Evolutionary conservation across 2,888 invertebrate species (phyloP).

Genomic region (Dryomyza anilis): DNA sequence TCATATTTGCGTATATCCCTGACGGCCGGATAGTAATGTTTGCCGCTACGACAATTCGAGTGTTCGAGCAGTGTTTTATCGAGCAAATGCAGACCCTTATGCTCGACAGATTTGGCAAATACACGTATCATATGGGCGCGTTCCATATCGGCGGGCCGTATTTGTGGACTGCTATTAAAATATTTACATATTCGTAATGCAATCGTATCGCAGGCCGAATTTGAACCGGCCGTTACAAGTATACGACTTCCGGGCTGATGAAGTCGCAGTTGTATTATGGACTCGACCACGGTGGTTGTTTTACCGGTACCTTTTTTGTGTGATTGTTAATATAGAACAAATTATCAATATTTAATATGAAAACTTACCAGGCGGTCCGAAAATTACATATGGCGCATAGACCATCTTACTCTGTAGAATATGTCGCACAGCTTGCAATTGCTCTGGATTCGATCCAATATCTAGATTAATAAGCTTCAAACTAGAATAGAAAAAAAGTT

Average conservation of each 20-base stretch:
- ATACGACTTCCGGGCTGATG: conserved; percentile 61
- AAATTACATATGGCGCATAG: conserved; percentile 80
- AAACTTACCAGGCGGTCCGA: conserved; percentile 88
- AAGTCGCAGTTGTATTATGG: conserved; percentile 68
- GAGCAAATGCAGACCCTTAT: conserved; percentile 46
- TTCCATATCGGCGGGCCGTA: conserved; percentile 36
- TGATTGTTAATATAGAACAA: neutral
- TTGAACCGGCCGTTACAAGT: conserved; percentile 73
- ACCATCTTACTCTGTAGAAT: conserved; percentile 69
- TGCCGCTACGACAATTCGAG: conserved; percentile 54
- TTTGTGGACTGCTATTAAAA: conserved; percentile 37
- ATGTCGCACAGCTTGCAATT: conserved; percentile 70
- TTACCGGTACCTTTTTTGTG: conserved; percentile 70
- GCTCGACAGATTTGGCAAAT: conserved; percentile 55
- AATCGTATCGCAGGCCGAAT: conserved; percentile 74
- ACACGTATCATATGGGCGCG: conserved; percentile 58
- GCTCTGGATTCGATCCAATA: conserved; percentile 66
- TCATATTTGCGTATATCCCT: conserved; percentile 57
- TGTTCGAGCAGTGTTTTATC: conserved; percentile 49
- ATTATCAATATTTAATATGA: neutral
- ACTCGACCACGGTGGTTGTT: conserved; percentile 74
- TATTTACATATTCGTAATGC: conserved; percentile 61
- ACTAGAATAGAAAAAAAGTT: conserved; percentile 29
- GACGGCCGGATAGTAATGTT: conserved; percentile 28
- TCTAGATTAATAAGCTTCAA: conserved; percentile 43